Base-by-base conservation (phyloP, 2,888 invertebrate species). In the Ormyrus labotus region DNA sequence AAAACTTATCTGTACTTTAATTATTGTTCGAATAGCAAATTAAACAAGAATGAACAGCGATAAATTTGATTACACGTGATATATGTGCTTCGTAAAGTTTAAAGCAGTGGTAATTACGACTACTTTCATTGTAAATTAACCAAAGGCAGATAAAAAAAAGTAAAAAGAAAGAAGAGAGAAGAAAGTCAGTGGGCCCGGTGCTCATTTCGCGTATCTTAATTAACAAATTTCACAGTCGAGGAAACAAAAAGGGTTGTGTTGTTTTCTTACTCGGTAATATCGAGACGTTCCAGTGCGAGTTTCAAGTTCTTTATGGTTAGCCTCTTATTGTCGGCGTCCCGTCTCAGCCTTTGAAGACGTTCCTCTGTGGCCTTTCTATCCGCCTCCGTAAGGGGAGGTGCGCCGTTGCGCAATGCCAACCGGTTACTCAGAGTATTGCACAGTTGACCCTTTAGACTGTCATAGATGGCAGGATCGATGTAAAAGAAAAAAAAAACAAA, bases 221-320 rank as follows among this genome's bases (percentile, higher is more conserved):
- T 45, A 63, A 63, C 51, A 51, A 65, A 65, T 51, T 63, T 63
- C 11, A 63, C 45, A 45, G 48, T 47, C 47, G 63, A 63, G 7
- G 19, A 53, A 51, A 68, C 10, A 65, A 50, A 65, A 50, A 50
- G n/a, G 58, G 6, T 10, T 58, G 6, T 9, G 6, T 9, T 45
- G 48, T 50, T 51, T 60, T 92, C 95, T 94, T 91, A 97, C 97
- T 97, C 97, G 50, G 96, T 96, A 65, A 96, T 96, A 88, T 97
- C 96, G 10, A 97, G 93, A 85, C 96, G 94, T 85, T 97, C 96
- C 45, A 97, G 92, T 0, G 96, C 94, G 83, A 95, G 92, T 88
- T 96, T 95, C 53, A 97, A 92, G 87, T 96, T 96, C 88, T 96
- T 96, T 86, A 97, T 96, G 82, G 95, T 94, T 83, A 94, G 92